phyloP scores from a whole-genome alignment of 2,888 invertebrate species.

The Chrysolina haemoptera region DNA sequence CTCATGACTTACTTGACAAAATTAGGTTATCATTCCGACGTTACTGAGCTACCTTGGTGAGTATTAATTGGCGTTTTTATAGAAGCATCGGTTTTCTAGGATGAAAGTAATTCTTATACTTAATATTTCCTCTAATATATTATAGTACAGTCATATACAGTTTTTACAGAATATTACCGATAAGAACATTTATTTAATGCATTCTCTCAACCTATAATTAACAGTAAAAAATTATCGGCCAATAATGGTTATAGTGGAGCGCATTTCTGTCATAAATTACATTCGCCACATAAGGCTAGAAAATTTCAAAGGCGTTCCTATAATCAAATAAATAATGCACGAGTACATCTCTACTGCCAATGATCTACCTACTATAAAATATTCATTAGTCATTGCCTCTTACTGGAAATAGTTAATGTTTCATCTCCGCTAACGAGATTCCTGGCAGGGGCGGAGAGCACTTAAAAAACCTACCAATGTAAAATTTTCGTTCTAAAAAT shows the following conservation, averaged over 20 bases:
- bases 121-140: no score
- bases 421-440: constrained; percentile 26
- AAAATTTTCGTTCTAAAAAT: neutral
- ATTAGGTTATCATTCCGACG: no score
- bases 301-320: constrained; percentile 40
- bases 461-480: neutral
- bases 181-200: neutral
- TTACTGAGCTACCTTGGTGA: no score
- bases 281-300: constrained; percentile 11
- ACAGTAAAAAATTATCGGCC: neutral
- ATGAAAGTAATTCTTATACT: no score
- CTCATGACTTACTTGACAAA: no score
- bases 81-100: no score
- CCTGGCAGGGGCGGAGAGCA: neutral
- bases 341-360: constrained; percentile 44
- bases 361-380: constrained; percentile 45
- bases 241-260: neutral
- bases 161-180: no score
- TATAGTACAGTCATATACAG: no score
- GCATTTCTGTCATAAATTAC: constrained; percentile 3
- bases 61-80: no score
- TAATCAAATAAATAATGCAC: constrained; percentile 36
- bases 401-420: constrained; percentile 39
- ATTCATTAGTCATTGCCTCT: constrained; percentile 43
- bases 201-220: neutral